Evolutionary conservation across 64 coral and sea anemone genomes (phyloP).

Genomic region (Platygyra sinensis): DNA sequence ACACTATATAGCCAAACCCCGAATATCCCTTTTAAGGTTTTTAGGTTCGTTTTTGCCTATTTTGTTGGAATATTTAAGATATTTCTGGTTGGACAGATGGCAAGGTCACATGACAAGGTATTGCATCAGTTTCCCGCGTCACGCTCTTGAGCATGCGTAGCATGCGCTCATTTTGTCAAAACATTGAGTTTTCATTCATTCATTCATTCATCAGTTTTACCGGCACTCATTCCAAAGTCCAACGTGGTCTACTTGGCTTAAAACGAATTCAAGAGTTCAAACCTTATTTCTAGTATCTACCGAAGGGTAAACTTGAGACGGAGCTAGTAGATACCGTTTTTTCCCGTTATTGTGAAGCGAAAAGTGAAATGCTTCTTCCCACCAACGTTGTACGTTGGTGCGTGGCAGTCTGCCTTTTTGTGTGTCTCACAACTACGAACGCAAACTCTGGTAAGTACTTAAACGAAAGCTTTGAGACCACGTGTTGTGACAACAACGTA

Average conservation of each 20-base stretch:
- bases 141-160: conserved; percentile 12
- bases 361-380: neutral
- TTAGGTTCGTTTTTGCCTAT: too few relatives aligned
- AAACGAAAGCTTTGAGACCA: too few relatives aligned
- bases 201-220: conserved; percentile 1
- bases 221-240: conserved; percentile 7
- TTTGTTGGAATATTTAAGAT: too few relatives aligned
- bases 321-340: too few relatives aligned
- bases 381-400: neutral
- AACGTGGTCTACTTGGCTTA: neutral
- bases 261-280: neutral
- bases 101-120: neutral
- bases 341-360: too few relatives aligned
- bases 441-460: neutral
- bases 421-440: neutral
- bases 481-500: too few relatives aligned
- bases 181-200: conserved; percentile 5
- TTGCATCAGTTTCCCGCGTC: conserved; percentile 30
- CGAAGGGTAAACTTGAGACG: neutral
- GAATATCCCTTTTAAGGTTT: too few relatives aligned
- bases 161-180: conserved; percentile 15
- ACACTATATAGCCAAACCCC: too few relatives aligned
- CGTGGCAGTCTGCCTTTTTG: neutral
- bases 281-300: neutral
- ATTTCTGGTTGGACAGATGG: too few relatives aligned